Percentiles rank a stretch among this genome's conserved stretches.
phyloP scores from a whole-genome alignment of 2,113 vertebrate genomes.

The Calyptomena viridis region DNA sequence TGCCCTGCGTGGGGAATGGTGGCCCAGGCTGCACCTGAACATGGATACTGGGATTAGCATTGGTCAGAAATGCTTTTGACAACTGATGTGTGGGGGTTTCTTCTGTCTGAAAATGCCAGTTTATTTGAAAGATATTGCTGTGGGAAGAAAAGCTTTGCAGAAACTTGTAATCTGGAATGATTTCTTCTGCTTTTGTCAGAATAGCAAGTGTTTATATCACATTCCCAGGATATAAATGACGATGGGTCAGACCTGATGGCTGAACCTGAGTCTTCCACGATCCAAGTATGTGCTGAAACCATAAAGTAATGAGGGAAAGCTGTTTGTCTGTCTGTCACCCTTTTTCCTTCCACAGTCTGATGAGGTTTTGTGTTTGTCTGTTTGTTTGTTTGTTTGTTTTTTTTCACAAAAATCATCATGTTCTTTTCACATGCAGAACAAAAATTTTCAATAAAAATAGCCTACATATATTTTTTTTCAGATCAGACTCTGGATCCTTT shows the following conservation, averaged over 20 bases:
- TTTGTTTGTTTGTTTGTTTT: neutral
- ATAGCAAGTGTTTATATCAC: neutral
- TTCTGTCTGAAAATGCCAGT: neutral
- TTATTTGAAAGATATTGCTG: neutral
- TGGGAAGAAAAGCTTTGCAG: neutral
- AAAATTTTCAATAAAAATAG: neutral
- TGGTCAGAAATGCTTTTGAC: neutral
- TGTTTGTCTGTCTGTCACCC: neutral
- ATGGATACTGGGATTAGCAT: accelerated
- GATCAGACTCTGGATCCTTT: neutral
- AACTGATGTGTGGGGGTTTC: neutral
- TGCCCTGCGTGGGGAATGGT: accelerated
- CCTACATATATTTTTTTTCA: neutral
- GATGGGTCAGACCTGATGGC: neutral
- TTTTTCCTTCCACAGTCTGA: neutral
- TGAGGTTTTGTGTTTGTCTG: neutral
- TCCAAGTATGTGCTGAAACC: neutral
- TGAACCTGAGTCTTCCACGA: neutral
- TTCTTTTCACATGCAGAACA: neutral
- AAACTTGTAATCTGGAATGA: neutral
- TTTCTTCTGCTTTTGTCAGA: neutral
- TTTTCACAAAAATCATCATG: neutral
- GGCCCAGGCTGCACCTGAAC: neutral
- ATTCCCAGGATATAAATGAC: neutral
- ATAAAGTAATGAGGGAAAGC: neutral